Base-by-base conservation (phyloP, 2,113 vertebrate genomes). In the Nothoprocta pentlandii region DNA sequence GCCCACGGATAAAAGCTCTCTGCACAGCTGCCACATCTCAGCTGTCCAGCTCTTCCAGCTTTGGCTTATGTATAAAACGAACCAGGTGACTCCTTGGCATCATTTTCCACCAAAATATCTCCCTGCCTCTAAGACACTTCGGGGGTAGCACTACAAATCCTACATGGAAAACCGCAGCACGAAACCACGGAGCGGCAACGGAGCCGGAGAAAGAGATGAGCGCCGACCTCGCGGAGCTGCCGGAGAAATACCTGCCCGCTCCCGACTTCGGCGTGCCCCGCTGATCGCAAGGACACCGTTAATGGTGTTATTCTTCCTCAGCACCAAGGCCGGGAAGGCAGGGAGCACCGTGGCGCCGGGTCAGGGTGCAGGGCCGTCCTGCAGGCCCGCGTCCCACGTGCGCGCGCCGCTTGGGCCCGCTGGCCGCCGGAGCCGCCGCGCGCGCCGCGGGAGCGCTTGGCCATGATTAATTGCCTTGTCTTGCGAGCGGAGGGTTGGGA, bases 391-490 rank as follows among this genome's bases (percentile, higher is more conserved):
- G 94, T 98, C 98, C 98, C 98, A 99, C 99, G 98, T 99, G 99
- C 98, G 97, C 97, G 66, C 96, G 97, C 97, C 78, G 96, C 91
- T 96, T 98, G 98, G 98, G 98, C 91, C 97, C 89, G 91, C 96
- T 97, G 96, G 97, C 97, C 96, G 98, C 98, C 96, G 97, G 98
- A 98, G 98, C 98, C 96, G 97, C 98, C 95, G 98, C 80, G 95
- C 83, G 95, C 98, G 5, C 98, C 89, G 98, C 98, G 71, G 98
- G 98, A 98, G 98, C 96, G 98, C 98, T 98, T 98, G 97, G 97
- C 97, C 95, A 98, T 99, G 99, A 99, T 99, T 99, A 99, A 99
- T 99, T 98, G 98, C 98, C 97, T 98, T 99, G 99, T 99, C 99
- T 98, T 96, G 97, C 92, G 95, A 98, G 98, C 96, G 2, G 98